phyloP scores from a whole-genome alignment of 2,113 vertebrate species.

The Upupa epops region DNA sequence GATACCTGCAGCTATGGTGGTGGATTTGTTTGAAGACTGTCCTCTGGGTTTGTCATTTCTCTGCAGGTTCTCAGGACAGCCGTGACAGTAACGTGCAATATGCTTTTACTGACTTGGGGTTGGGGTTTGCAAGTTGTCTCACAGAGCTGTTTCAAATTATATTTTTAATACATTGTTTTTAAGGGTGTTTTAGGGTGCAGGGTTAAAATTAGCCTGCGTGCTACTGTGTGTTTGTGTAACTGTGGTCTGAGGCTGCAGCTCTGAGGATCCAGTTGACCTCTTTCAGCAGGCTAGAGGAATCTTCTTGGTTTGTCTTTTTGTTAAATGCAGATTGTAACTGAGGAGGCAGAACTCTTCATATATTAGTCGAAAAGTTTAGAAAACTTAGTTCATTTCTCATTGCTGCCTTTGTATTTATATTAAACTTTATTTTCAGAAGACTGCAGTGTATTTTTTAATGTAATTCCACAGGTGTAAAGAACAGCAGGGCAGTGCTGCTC shows the following conservation, averaged over 20 bases:
- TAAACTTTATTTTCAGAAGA: background rate
- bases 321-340: background rate
- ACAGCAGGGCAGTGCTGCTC: background rate
- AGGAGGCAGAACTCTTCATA: background rate
- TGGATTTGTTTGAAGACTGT: background rate
- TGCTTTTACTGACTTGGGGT: constrained; percentile 20
- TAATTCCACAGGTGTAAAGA: background rate
- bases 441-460: background rate
- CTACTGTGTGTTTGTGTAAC: background rate
- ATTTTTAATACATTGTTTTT: background rate
- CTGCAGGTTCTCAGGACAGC: constrained; percentile 48
- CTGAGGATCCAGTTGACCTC: background rate
- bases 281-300: background rate
- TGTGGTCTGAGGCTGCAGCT: background rate
- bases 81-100: constrained; percentile 68
- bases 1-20: background rate
- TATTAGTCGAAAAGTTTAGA: background rate
- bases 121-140: background rate
- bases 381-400: background rate
- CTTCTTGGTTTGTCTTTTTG: background rate
- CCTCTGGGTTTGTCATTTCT: background rate
- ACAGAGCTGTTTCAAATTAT: constrained; percentile 10
- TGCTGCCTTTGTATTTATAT: constrained; percentile 22
- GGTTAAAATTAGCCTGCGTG: background rate
- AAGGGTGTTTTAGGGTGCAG: background rate